Conservation (phyloP, 2,113 vertebrate genomes). For the Otolemur garnettii region DNA sequence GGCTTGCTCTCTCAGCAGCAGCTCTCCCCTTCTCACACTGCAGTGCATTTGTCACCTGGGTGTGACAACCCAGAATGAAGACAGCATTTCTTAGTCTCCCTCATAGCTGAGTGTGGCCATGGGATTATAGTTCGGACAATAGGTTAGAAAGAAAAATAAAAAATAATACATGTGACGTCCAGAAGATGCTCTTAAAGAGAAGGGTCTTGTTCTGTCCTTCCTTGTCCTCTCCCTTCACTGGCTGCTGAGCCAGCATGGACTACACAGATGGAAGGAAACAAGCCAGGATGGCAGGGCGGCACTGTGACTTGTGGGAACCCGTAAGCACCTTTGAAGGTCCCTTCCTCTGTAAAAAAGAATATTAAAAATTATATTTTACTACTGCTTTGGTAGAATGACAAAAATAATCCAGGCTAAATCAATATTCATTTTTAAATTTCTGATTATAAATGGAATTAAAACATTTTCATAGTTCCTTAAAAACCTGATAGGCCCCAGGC, state of each 20-base stretch:
- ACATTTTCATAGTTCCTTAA: background rate
- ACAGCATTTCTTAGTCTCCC: background rate
- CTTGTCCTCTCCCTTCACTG: background rate
- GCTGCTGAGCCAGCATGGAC: background rate
- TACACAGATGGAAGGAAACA: background rate
- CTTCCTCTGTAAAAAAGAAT: background rate
- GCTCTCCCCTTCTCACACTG: background rate
- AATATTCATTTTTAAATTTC: background rate
- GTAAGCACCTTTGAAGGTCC: background rate
- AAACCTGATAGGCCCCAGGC: background rate
- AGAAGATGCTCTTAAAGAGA: background rate
- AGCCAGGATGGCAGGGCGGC: too few relatives aligned
- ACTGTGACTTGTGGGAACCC: background rate
- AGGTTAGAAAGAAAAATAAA: slow-evolving; percentile 8
- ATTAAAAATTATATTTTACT: background rate
- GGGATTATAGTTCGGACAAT: background rate
- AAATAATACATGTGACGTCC: background rate
- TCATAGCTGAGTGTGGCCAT: background rate
- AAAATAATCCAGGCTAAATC: background rate
- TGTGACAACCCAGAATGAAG: background rate
- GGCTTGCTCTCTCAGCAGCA: background rate
- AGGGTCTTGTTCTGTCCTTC: background rate
- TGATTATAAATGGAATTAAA: slow-evolving; percentile 32
- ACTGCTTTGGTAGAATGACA: background rate
- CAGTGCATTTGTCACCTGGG: background rate